A percentile compares a stretch with the other conserved stretches of the same genome.
phyloP scores from a whole-genome alignment of 2,888 invertebrate species.

The Holacanthella duospinosa region DNA sequence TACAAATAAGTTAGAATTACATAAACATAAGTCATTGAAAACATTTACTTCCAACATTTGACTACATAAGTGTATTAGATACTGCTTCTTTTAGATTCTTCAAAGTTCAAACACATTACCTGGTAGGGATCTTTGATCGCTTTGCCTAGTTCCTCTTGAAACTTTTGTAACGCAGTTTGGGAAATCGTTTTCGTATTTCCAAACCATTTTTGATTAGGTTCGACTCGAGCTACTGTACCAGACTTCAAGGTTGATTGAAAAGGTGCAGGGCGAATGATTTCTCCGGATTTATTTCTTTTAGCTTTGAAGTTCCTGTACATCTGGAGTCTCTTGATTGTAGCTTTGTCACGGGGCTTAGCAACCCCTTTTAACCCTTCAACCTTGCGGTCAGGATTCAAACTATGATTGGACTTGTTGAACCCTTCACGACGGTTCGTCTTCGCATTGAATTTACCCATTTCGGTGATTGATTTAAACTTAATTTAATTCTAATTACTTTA shows the following conservation, averaged over 20 bases:
- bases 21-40: not conserved
- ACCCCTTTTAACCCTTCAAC: slow-evolving; percentile 70
- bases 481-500: not conserved
- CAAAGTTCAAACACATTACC: slow-evolving; percentile 23
- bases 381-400: slow-evolving; percentile 82
- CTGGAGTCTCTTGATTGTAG: slow-evolving; percentile 88
- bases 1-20: slow-evolving; percentile 1
- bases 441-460: slow-evolving; percentile 23
- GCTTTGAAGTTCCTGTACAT: slow-evolving; percentile 99
- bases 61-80: not conserved
- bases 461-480: not conserved
- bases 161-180: slow-evolving; percentile 76
- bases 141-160: slow-evolving; percentile 88
- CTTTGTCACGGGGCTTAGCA: slow-evolving; percentile 72
- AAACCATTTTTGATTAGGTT: slow-evolving; percentile 98
- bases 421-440: slow-evolving; percentile 29
- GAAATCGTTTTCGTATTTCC: slow-evolving; percentile 95
- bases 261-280: slow-evolving; percentile 87
- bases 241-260: slow-evolving; percentile 82
- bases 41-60: too few relatives aligned
- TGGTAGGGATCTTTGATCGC: slow-evolving; percentile 93
- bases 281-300: slow-evolving; percentile 70
- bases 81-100: not conserved
- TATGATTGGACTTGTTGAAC: slow-evolving; percentile 31
- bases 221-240: slow-evolving; percentile 85